These are phyloP conservation scores for Physeter macrocephalus DNA, from an alignment of 2,113 vertebrate genomes.

Conservation along the genomic window DNA sequence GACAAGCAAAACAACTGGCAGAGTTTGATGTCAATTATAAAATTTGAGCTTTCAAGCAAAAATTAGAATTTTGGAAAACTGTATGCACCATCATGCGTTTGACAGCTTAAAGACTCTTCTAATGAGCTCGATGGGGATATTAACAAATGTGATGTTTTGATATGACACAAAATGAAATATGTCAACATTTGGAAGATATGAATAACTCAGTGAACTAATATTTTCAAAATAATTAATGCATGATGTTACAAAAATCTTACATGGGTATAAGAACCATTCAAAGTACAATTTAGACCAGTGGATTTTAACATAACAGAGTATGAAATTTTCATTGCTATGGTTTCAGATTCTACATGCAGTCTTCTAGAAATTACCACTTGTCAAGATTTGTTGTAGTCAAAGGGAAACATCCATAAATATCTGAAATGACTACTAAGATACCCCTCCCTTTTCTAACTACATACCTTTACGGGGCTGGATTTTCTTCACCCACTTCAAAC, in stretches of 20 bases:
- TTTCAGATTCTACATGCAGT: constrained; percentile 13
- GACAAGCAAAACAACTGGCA: constrained; percentile 20
- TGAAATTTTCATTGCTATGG: constrained; percentile 39
- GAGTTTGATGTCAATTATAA: constrained; percentile 23
- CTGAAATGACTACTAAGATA: constrained; percentile 15
- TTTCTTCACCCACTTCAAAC: constrained; percentile 18
- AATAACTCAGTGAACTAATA: constrained; percentile 29
- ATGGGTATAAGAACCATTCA: background rate
- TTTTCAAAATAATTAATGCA: constrained; percentile 54
- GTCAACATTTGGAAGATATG: constrained; percentile 30
- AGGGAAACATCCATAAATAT: constrained; percentile 24
- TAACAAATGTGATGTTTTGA: constrained; percentile 47
- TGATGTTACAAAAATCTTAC: constrained; percentile 38
- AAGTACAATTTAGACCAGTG: background rate
- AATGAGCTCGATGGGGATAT: background rate
- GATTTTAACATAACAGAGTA: constrained; percentile 9
- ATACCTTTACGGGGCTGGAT: background rate
- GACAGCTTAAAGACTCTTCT: constrained; percentile 40
- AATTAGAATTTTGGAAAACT: constrained; percentile 37
- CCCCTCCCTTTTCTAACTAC: background rate
- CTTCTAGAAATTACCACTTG: constrained; percentile 41
- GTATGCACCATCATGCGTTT: background rate
- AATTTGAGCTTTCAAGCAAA: constrained; percentile 32
- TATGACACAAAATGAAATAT: constrained; percentile 35
- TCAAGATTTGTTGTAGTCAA: constrained; percentile 29